phyloP scores from a whole-genome alignment of 2,797 vertebrate genomes.

The Sebastes umbrosus region DNA sequence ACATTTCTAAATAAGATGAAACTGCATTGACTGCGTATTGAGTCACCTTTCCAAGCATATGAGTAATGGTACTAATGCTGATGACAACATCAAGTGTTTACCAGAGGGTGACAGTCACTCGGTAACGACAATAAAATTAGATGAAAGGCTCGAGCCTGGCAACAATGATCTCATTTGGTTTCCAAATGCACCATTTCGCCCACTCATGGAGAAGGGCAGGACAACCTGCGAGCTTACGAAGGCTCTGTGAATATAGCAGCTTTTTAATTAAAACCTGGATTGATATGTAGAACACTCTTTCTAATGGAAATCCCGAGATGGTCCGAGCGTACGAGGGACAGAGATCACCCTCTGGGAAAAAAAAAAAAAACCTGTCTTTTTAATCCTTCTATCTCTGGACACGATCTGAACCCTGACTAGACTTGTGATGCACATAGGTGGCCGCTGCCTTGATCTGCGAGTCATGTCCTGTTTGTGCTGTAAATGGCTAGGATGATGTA shows the following conservation, averaged over 20 bases:
- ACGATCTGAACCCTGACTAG: slow-evolving; percentile 9
- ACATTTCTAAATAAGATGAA: slow-evolving; percentile 23
- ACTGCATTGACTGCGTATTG: slow-evolving; percentile 14
- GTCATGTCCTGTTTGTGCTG: slow-evolving; percentile 44
- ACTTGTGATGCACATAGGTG: slow-evolving; percentile 34
- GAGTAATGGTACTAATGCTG: slow-evolving; percentile 73
- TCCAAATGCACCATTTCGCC: slow-evolving; percentile 78
- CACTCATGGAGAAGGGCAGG: slow-evolving; percentile 69
- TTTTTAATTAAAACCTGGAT: slow-evolving; percentile 87
- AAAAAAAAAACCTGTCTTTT: slow-evolving; percentile 6
- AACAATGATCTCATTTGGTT: slow-evolving; percentile 84
- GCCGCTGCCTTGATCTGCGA: slow-evolving; percentile 27
- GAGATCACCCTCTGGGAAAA: slow-evolving; percentile 38
- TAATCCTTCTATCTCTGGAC: slow-evolving; percentile 9
- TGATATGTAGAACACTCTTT: slow-evolving; percentile 88
- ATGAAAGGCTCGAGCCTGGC: slow-evolving; percentile 77
- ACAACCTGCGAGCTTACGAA: slow-evolving; percentile 65
- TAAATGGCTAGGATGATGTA: slow-evolving; percentile 34
- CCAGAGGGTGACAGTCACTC: slow-evolving; percentile 78
- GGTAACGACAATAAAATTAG: slow-evolving; percentile 70
- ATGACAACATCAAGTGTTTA: slow-evolving; percentile 81
- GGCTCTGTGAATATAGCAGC: slow-evolving; percentile 83
- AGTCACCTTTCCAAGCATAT: slow-evolving; percentile 72
- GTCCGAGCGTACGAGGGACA: slow-evolving; percentile 37
- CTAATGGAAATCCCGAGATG: slow-evolving; percentile 82